Evolutionary conservation across 2,888 invertebrate species (phyloP).

Genomic region (Drosophila merina): DNA sequence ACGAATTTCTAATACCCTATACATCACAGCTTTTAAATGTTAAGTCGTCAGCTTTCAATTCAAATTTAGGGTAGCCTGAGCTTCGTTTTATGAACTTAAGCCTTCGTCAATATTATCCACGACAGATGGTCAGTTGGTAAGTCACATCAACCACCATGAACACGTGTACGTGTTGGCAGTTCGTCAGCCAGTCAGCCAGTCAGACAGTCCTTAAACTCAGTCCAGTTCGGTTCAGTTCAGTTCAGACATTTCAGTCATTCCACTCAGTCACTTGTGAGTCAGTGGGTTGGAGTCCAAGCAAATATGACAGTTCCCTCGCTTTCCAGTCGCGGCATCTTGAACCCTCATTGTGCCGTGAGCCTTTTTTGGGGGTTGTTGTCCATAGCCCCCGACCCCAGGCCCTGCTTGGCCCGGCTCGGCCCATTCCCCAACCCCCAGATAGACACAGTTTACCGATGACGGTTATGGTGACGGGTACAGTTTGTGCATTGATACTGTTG

Average conservation of each 20-base stretch:
- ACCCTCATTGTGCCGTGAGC: constrained; percentile 54
- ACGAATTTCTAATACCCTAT: constrained; percentile 9
- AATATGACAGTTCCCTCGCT: constrained; percentile 77
- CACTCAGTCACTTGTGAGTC: constrained; percentile 58
- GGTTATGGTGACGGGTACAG: constrained; percentile 72
- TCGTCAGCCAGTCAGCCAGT: constrained; percentile 38
- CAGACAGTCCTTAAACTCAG: constrained; percentile 44
- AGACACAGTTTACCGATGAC: constrained; percentile 40
- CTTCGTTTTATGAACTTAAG: neutral
- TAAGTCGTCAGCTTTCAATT: neutral
- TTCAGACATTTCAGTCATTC: constrained; percentile 53
- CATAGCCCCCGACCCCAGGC: constrained; percentile 28
- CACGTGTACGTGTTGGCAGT: constrained; percentile 55
- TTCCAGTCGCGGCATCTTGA: constrained; percentile 64
- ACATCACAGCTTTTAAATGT: neutral
- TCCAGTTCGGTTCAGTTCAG: constrained; percentile 18
- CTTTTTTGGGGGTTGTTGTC: constrained; percentile 70
- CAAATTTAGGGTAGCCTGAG: constrained; percentile 9
- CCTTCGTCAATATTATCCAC: constrained; percentile 50
- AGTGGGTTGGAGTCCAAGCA: constrained; percentile 50
- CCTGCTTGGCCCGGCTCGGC: neutral
- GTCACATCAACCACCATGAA: constrained; percentile 72
- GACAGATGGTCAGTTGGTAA: constrained; percentile 82
- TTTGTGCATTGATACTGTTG: constrained; percentile 82
- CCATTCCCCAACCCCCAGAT: constrained; percentile 5